Evolutionary conservation across 1,140 invertebrate genomes (phyloP), one percentile per base, ranked within the genome.

Genomic region (Forficula auricularia): DNA sequence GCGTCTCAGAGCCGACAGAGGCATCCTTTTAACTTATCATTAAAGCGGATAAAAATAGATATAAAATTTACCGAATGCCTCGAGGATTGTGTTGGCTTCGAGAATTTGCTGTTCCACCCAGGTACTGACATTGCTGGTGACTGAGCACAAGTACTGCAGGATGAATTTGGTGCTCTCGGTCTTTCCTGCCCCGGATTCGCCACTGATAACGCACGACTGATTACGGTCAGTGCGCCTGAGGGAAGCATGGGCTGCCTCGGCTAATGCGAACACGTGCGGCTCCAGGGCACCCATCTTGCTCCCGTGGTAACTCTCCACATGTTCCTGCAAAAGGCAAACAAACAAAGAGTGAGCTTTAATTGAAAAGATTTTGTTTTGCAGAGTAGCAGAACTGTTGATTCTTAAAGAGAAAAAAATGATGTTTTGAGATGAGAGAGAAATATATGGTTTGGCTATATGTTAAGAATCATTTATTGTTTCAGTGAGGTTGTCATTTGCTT

Each of bases 121-220:
- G 1, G 85, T 85, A 16, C 81, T 84, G n/a, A 82, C 78, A 52
- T 86, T 81, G 47, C 79, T 82, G 7, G 82, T 88, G 0, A 94
- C 85, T 6, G 86, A 84, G 64, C 89, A 95, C 16, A 95, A 62
- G 64, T 95, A 96, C 58, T 95, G 88, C 27, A 95, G 64, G 46
- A 95, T 91, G 55, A 95, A 84, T 63, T 94, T 91, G 2, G 89
- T 95, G 19, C 82, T 90, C 62, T 96, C 90, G 1, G 91, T 96
- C 69, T 98, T 98, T 15, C 95, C 95, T 10, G 94, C 90, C 1
- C 95, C 95, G 50, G 86, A 92, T 63, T 99, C 95, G 2, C 94
- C 94, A 32, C 86, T 92, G 68, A 98, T 97, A 15, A 98, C 86
- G 54, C 92, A 87, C 30, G 88, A 92, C 65, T 98, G 84, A 56